Evolutionary conservation across 2,797 vertebrate genomes (phyloP).

Genomic region (Enteromius unitaeniatus): DNA sequence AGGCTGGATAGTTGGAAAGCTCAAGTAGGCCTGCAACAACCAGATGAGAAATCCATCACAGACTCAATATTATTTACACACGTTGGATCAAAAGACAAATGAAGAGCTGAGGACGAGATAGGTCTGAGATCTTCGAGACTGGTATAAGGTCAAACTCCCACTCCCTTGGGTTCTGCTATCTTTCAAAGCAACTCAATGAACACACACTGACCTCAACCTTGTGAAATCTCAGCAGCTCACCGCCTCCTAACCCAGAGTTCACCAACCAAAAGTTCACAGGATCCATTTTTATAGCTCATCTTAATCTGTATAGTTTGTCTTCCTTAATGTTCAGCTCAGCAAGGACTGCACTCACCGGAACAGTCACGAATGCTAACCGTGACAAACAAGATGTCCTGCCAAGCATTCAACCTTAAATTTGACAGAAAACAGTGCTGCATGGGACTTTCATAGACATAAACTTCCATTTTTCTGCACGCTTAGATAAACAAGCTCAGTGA

Average conservation of each 20-base stretch:
- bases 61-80: constrained; percentile 18
- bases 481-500: constrained; percentile 30
- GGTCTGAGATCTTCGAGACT: constrained; percentile 27
- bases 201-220: constrained; percentile 5
- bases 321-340: constrained; percentile 34
- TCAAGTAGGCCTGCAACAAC: constrained; percentile 5
- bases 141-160: constrained; percentile 27
- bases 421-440: constrained; percentile 39
- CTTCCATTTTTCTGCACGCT: not conserved
- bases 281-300: constrained; percentile 41
- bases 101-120: not conserved
- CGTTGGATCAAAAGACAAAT: constrained; percentile 28
- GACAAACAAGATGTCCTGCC: constrained; percentile 18
- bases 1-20: constrained; percentile 37
- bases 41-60: constrained; percentile 27
- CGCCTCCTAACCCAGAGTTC: constrained; percentile 25
- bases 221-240: not conserved
- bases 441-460: constrained; percentile 32
- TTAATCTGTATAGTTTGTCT: constrained; percentile 49
- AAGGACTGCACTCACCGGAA: not conserved
- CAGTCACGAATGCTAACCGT: constrained; percentile 26
- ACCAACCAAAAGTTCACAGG: constrained; percentile 27
- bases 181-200: constrained; percentile 37
- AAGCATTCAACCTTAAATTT: constrained; percentile 27
- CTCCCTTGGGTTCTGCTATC: constrained; percentile 49